A percentile compares a stretch with the other conserved stretches of the same genome.
Conservation (phyloP, 2,113 vertebrate species). For the Sclerurus mexicanus region DNA sequence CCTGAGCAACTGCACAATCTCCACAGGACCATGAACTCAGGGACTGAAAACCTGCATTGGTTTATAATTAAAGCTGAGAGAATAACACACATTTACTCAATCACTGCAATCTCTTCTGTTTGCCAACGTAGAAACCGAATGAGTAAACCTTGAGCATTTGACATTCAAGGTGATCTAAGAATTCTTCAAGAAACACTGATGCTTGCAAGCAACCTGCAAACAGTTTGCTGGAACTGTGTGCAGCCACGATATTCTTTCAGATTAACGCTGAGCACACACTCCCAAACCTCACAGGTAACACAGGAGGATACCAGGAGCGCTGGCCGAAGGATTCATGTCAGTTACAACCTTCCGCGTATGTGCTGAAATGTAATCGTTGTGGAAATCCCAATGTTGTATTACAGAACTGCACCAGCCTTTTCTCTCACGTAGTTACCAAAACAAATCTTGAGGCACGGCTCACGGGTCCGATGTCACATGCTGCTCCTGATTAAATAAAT, state of each 20-base stretch:
- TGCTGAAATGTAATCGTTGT: background rate
- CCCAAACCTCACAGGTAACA: background rate
- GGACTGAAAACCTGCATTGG: background rate
- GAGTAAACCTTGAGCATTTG: background rate
- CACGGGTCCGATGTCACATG: background rate
- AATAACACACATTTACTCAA: accelerated
- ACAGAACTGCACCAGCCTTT: background rate
- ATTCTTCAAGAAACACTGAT: background rate
- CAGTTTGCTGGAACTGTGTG: background rate
- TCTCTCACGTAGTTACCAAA: background rate
- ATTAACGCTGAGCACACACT: background rate
- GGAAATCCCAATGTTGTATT: background rate
- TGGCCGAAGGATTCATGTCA: background rate
- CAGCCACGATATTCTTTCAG: accelerated
- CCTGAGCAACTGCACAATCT: background rate
- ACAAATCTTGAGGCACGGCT: background rate
- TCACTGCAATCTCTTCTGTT: background rate
- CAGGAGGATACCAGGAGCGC: background rate
- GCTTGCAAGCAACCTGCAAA: background rate
- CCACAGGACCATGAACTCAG: accelerated
- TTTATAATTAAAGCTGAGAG: background rate
- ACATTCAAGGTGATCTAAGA: accelerated
- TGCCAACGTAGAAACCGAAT: accelerated
- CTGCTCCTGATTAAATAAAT: no score
- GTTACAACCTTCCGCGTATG: background rate